Conservation (phyloP, 2,113 vertebrate genomes). For the Notarius lentiginosus region DNA sequence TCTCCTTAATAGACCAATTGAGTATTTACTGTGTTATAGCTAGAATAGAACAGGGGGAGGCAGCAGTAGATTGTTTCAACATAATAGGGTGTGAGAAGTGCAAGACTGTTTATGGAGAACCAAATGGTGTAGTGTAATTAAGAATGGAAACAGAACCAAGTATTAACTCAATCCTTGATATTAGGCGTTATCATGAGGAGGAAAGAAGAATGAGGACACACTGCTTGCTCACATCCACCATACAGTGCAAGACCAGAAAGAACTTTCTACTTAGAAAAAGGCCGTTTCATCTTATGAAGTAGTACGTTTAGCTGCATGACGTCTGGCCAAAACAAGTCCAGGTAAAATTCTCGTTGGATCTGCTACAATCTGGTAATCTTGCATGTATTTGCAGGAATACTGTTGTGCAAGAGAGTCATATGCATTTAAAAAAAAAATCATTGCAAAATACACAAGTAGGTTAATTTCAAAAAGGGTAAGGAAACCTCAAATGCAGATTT, state of each 20-base stretch:
- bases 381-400: not conserved
- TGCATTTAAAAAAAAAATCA: no score
- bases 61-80: slow-evolving; percentile 49
- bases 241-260: not conserved
- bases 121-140: slow-evolving; percentile 45
- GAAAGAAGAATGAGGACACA: not conserved
- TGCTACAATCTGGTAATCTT: not conserved
- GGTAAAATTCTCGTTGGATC: not conserved
- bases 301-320: not conserved
- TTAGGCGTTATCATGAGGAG: slow-evolving; percentile 55
- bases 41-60: slow-evolving; percentile 53
- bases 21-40: not conserved
- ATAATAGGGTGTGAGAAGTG: slow-evolving; percentile 15
- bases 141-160: slow-evolving; percentile 68
- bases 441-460: not conserved
- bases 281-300: not conserved
- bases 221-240: not conserved
- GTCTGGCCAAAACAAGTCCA: not conserved
- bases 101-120: slow-evolving; percentile 44
- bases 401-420: not conserved
- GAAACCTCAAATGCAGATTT: not conserved
- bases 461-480: not conserved
- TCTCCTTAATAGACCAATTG: no score
- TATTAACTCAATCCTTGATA: slow-evolving; percentile 64
- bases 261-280: not conserved